A percentile compares a stretch with the other conserved stretches of the same genome.
Evolutionary conservation across 2,797 vertebrate species (phyloP).

Genomic region (Fistularia tabacaria): DNA sequence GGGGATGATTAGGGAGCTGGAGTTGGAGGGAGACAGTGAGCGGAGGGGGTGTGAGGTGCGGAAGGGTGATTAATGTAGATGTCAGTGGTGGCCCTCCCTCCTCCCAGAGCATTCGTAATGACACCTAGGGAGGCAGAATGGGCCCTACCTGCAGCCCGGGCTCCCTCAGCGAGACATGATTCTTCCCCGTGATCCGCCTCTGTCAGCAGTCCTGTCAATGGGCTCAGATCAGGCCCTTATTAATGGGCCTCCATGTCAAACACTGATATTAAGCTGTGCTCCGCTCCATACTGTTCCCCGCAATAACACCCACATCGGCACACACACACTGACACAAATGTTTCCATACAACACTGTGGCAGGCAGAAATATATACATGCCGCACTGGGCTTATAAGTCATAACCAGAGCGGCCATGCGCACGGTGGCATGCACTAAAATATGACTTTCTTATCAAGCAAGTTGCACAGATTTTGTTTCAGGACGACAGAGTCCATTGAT

Average conservation of each 20-base stretch:
- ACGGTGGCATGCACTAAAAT: conserved; percentile 39
- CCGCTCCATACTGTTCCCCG: conserved; percentile 44
- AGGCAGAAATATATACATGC: conserved; percentile 33
- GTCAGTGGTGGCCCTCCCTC: conserved; percentile 66
- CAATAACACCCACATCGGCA: conserved; percentile 55
- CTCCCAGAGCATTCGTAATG: conserved; percentile 74
- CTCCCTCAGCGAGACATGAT: conserved; percentile 73
- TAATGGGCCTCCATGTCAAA: conserved; percentile 83
- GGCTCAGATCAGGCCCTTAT: conserved; percentile 81
- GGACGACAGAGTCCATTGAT: conserved; percentile 39
- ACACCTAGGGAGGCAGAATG: conserved; percentile 71
- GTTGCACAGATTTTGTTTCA: conserved; percentile 39
- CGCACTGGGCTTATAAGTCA: conserved; percentile 34
- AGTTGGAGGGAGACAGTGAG: conserved; percentile 32
- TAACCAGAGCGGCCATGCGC: conserved; percentile 33
- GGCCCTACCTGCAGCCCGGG: conserved; percentile 70
- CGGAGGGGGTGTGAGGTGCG: conserved; percentile 36
- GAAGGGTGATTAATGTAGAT: conserved; percentile 84
- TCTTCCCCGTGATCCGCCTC: conserved; percentile 79
- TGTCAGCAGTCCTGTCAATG: conserved; percentile 84
- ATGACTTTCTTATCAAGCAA: conserved; percentile 57
- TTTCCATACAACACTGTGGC: conserved; percentile 44
- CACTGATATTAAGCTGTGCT: conserved; percentile 81
- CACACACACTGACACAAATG: conserved; percentile 33
- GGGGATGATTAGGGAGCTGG: conserved; percentile 70